Base-by-base conservation (phyloP, 2,888 invertebrate genomes). In the Bursaphelenchus okinawaensis region DNA sequence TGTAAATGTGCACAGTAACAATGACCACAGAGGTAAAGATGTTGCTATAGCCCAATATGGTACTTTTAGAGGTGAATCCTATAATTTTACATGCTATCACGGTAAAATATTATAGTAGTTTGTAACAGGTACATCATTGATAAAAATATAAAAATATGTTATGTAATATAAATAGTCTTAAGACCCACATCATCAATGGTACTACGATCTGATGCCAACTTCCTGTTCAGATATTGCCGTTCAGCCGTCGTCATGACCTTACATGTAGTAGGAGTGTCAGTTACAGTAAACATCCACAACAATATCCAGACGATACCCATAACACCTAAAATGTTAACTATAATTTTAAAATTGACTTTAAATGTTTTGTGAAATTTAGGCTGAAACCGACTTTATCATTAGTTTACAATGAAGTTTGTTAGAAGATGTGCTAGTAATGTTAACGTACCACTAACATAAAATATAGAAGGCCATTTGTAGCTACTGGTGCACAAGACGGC, bases 261-360 rank as follows among this genome's bases (percentile, higher is more conserved):
- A 22, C 75, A 75, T 19, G 73, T 70, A n/a, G 65, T 56, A 8
- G 77, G 77, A 8, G 70, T 68, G 57, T 77, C 73, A 12, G 68
- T 55, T 6, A 77, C 71, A 7, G 72, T 68, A 1, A 63, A 51
- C n/a, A 67, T 61, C 77, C 77, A 77, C 9, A 74, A 12, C 51
- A 73, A 50, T 2, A 69, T 52, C 77, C 77, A 77, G 16, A 73
- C 31, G 20, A 72, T 40, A 29, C 76, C 76, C 22, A 75, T 66
- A 7, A 63, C 55, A 28, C 65, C 69, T 65, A 52, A 56, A 62
- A 28, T 52, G n/a, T 9, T 3, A 12, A 12, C 1, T 31, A n/a
- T 63, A 26, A 19, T 56, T 16, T 59, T 59, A 19, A 55, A 54
- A 40, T 52, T 19, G n/a, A n/a, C n/a, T n/a, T n/a, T n/a, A n/a